Percentiles rank a stretch among this genome's conserved stretches.
These are phyloP conservation scores for Cherax quadricarinatus DNA, from an alignment of 1,140 invertebrate species.

Conservation along the genomic window DNA sequence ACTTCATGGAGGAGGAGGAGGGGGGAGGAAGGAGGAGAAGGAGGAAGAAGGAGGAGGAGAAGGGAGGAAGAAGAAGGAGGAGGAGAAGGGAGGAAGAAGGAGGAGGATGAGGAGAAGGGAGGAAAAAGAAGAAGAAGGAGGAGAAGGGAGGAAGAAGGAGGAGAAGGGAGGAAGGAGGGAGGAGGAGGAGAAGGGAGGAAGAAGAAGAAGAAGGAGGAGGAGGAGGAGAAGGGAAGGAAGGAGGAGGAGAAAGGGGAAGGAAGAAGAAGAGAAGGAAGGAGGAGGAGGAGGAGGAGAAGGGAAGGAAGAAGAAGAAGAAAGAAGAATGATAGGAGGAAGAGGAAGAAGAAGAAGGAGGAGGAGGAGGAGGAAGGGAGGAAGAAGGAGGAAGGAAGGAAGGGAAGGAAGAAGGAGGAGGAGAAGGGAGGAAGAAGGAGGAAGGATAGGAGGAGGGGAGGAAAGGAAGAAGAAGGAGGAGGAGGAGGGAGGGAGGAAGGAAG, in stretches of 20 bases:
- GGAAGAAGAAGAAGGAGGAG: background rate
- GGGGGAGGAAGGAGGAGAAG: background rate
- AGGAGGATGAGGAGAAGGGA: too few relatives aligned
- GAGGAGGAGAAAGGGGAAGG: background rate
- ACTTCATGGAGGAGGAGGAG: background rate
- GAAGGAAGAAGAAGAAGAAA: background rate
- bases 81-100: background rate
- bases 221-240: background rate
- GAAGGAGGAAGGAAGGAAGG: background rate
- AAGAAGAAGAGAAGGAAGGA: background rate
- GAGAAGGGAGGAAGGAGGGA: background rate
- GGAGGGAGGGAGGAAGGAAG: background rate
- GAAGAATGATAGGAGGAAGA: too few relatives aligned
- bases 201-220: slow-evolving; percentile 3
- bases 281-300: background rate
- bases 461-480: background rate
- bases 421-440: background rate
- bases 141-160: background rate
- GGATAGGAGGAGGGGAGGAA: too few relatives aligned
- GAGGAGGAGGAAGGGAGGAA: background rate
- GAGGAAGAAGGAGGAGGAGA: background rate
- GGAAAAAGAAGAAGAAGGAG: background rate
- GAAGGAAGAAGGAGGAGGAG: background rate
- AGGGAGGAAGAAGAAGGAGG: background rate
- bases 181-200: background rate